Percentiles rank a stretch among this genome's conserved stretches.
These are phyloP conservation scores for Aegotheles bennettii DNA, from an alignment of 2,113 vertebrate species.

Conservation along the genomic window DNA sequence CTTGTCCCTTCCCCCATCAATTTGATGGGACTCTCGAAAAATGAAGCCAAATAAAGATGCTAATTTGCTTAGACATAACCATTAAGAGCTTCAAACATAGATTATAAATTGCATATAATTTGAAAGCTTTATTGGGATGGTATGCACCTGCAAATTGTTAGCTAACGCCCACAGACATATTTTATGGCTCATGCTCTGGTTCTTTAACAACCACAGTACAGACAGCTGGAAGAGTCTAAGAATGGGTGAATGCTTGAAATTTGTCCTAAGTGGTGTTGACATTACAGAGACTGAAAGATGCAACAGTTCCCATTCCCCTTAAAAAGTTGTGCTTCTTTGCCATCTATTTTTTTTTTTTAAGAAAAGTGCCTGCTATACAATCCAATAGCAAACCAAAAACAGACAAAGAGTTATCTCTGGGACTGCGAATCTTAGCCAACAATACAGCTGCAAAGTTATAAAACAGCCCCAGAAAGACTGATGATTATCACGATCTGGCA, in stretches of 20 bases:
- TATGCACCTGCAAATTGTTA: constrained; percentile 74
- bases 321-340: not conserved
- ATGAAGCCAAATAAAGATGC: constrained; percentile 1
- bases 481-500: constrained; percentile 52
- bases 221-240: constrained; percentile 64
- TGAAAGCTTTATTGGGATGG: constrained; percentile 54
- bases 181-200: constrained; percentile 55
- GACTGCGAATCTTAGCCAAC: not conserved
- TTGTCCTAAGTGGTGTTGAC: constrained; percentile 67
- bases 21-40: not conserved
- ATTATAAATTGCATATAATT: constrained; percentile 54
- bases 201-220: constrained; percentile 38
- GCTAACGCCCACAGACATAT: constrained; percentile 65
- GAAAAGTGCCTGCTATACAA: not conserved
- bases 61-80: constrained; percentile 24
- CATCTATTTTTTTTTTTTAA: not conserved
- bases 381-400: constrained; percentile 59
- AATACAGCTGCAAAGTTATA: constrained; percentile 55
- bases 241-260: constrained; percentile 63
- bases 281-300: constrained; percentile 51
- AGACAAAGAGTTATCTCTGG: constrained; percentile 35
- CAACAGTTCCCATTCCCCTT: not conserved
- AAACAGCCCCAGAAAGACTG: constrained; percentile 40
- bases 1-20: not conserved
- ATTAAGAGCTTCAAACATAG: constrained; percentile 20